A percentile compares a stretch with the other conserved stretches of the same genome.
phyloP scores from a whole-genome alignment of 2,113 vertebrate genomes.

The Ceuthmochares aereus region DNA sequence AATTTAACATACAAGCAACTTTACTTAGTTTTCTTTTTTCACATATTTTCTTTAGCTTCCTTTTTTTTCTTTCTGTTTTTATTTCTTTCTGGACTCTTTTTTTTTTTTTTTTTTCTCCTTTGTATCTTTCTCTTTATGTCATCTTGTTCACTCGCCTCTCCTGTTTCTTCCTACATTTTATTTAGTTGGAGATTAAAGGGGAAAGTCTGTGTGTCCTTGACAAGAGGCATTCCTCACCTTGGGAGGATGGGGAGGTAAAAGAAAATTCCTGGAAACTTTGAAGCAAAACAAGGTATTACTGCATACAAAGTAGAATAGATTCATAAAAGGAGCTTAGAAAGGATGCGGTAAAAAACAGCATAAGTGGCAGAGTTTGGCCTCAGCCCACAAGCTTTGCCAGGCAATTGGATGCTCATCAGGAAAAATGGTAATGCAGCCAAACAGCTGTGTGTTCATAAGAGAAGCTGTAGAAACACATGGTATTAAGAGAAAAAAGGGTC shows the following conservation, averaged over 20 bases:
- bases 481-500: neutral
- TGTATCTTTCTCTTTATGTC: neutral
- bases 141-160: neutral
- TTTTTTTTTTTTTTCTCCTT: neutral
- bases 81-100: neutral
- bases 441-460: constrained; percentile 16
- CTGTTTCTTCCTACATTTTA: neutral
- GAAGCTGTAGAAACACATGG: neutral
- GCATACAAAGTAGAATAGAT: neutral
- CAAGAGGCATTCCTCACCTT: neutral
- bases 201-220: neutral
- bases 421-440: neutral
- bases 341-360: neutral
- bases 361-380: neutral
- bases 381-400: neutral
- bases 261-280: neutral
- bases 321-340: constrained; percentile 8
- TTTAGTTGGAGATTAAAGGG: neutral
- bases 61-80: neutral
- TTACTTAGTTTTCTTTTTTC: neutral
- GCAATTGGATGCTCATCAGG: constrained; percentile 1
- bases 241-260: neutral
- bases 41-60: neutral
- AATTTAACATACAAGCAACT: neutral
- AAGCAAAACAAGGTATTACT: neutral